These are phyloP conservation scores for Anthoptus insignis DNA, from an alignment of 2,888 invertebrate species.

Conservation along the genomic window DNA sequence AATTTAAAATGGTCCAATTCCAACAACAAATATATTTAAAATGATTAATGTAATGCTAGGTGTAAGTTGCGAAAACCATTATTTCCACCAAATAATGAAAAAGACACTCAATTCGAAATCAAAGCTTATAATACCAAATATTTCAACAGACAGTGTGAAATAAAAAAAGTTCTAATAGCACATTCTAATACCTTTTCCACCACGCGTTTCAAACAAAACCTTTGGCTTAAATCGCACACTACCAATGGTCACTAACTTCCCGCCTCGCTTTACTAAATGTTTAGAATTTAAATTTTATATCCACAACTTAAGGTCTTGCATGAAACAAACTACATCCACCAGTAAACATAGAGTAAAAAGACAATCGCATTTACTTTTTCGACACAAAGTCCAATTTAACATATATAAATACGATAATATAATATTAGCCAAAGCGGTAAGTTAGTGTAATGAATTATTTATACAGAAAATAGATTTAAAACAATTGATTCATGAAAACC, in stretches of 20 bases:
- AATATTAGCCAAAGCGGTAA: not conserved
- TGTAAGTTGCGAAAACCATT: too few species aligned
- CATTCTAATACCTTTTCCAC: slow-evolving; percentile 44
- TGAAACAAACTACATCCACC: not conserved
- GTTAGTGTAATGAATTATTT: slow-evolving; percentile 12
- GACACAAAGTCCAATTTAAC: not conserved
- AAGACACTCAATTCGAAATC: slow-evolving; percentile 9
- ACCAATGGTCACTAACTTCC: slow-evolving; percentile 3
- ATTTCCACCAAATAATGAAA: slow-evolving; percentile 6
- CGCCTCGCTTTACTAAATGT: not conserved
- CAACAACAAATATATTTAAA: too few species aligned
- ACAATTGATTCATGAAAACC: slow-evolving; percentile 10
- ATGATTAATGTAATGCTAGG: too few species aligned
- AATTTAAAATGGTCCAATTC: too few species aligned
- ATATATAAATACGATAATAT: not conserved
- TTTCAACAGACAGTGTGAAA: slow-evolving; percentile 36
- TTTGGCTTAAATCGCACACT: slow-evolving; percentile 43
- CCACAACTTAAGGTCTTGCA: too few species aligned
- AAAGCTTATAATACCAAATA: slow-evolving; percentile 37
- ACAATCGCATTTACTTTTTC: too few species aligned
- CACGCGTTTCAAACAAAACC: slow-evolving; percentile 36
- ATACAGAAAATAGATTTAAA: not conserved
- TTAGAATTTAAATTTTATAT: too few species aligned
- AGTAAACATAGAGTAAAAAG: not conserved
- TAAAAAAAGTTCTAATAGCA: slow-evolving; percentile 46